Evolutionary conservation across 2,888 invertebrate species (phyloP).

Genomic region (Iselma pallidipennis): DNA sequence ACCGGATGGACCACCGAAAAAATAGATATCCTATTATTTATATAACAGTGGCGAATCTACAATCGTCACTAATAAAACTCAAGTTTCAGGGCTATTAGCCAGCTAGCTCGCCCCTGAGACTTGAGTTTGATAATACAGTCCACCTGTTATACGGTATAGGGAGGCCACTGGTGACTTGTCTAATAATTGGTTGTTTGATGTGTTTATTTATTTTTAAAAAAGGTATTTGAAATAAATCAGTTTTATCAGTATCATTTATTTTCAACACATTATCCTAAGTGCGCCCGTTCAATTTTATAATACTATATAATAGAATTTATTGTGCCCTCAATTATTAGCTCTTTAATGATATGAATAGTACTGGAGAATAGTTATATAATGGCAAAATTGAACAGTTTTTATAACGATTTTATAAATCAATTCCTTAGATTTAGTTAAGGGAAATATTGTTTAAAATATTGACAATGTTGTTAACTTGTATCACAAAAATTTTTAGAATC

Average conservation of each 20-base stretch:
- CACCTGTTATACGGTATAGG: too few species aligned
- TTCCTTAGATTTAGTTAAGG: not conserved
- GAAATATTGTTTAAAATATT: not conserved
- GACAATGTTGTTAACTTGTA: constrained; percentile 32
- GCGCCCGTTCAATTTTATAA: not conserved
- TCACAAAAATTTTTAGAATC: constrained; percentile 55
- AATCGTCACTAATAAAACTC: too few species aligned
- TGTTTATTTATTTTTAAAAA: not conserved
- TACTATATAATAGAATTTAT: not conserved
- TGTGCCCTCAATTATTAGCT: not conserved
- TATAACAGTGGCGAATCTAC: too few species aligned
- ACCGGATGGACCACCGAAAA: constrained; percentile 4
- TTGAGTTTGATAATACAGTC: too few species aligned
- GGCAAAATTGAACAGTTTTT: not conserved
- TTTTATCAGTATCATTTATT: not conserved
- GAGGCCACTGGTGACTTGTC: too few species aligned
- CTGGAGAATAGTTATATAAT: not conserved
- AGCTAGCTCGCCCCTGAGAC: too few species aligned
- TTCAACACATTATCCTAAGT: not conserved
- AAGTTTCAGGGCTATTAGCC: too few species aligned
- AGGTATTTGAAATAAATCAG: not conserved
- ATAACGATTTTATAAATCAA: not conserved
- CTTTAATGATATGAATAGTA: not conserved
- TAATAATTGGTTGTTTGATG: too few species aligned
- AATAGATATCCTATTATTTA: too few species aligned